phyloP scores from a whole-genome alignment of 2,888 invertebrate genomes.

The Lamproptera curius region DNA sequence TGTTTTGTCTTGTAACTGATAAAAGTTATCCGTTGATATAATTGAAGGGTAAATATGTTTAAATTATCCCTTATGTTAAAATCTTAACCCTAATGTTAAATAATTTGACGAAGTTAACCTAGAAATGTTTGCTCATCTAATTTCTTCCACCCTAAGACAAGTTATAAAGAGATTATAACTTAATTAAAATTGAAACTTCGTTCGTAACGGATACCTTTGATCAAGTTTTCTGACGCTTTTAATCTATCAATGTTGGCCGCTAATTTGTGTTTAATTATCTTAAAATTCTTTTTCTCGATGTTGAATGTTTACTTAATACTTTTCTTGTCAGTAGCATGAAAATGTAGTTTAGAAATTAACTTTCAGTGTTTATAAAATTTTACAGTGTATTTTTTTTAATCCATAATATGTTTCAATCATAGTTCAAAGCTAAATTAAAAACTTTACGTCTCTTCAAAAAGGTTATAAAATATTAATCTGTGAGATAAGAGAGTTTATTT shows the following conservation, averaged over 20 bases:
- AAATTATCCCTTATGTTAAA: background rate
- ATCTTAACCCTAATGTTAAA: background rate
- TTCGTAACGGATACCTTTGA: constrained; percentile 6
- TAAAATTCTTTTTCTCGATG: background rate
- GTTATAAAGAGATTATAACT: background rate
- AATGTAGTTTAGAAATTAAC: constrained; percentile 3
- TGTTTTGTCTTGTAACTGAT: background rate
- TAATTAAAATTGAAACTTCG: too few species aligned
- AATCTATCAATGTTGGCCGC: constrained; percentile 4
- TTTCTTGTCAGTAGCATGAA: constrained; percentile 17
- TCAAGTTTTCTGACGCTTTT: constrained; percentile 5
- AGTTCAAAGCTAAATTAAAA: too few species aligned
- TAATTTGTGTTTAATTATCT: background rate
- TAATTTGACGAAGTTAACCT: background rate
- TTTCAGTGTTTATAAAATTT: too few species aligned
- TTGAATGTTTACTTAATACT: constrained; percentile 15
- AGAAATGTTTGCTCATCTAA: too few species aligned
- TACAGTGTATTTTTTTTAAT: too few species aligned
- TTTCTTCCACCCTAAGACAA: too few species aligned
- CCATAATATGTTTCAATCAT: too few species aligned
- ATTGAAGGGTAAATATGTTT: background rate
- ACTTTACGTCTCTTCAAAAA: too few species aligned
- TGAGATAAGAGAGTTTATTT: too few species aligned
- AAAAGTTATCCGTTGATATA: constrained; percentile 7
- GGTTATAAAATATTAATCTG: too few species aligned